Base-by-base conservation (phyloP, 2,888 invertebrate species). In the Cryptocephalus primarius region DNA sequence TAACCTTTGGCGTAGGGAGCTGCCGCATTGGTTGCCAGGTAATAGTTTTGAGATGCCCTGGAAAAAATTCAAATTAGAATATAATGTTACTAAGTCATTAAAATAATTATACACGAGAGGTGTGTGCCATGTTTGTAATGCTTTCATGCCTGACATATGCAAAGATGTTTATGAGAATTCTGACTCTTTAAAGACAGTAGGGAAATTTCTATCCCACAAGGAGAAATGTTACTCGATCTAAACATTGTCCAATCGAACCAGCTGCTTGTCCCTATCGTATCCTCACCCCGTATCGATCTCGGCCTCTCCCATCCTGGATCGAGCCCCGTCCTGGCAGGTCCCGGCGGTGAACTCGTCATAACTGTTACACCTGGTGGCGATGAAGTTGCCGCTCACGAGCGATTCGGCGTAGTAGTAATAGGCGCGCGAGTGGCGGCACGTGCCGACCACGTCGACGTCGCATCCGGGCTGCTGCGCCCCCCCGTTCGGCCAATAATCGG, bases 401-500 rank as follows among this genome's bases (percentile, higher is more conserved):
- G 36, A 36, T 36, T 36, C 36, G 4, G 6, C 2, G 12, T 4
- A 36, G 36, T 36, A 36, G 36, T 36, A n/a, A 36, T 12, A 36
- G 11, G 36, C 2, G n/a, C 36, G 40, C 10, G 14, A 10, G 67
- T 75, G 75, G 3, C 74, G 57, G 54, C 75, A 75, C 11, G 58
- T 44, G n/a, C 63, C 65, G 12, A 49, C 22, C 1, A 61, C 1
- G 49, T 67, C 65, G 1, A 58, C 1, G n/a, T 47, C 55, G 44
- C 67, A 67, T 33, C 65, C 66, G 9, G 63, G 61, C 50, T 66
- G 67, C 6, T 31, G 42, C 8, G 22, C 36, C 12, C 66, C 67
- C 9, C 62, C 64, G 48, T 67, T 67, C 3, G 65, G 65, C 47
- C 48, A 65, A 48, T 55, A 64, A 53, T 67, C 67, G 12, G 56